These are phyloP conservation scores for Dynastes maya DNA, from an alignment of 2,888 invertebrate genomes.

Conservation along the genomic window DNA sequence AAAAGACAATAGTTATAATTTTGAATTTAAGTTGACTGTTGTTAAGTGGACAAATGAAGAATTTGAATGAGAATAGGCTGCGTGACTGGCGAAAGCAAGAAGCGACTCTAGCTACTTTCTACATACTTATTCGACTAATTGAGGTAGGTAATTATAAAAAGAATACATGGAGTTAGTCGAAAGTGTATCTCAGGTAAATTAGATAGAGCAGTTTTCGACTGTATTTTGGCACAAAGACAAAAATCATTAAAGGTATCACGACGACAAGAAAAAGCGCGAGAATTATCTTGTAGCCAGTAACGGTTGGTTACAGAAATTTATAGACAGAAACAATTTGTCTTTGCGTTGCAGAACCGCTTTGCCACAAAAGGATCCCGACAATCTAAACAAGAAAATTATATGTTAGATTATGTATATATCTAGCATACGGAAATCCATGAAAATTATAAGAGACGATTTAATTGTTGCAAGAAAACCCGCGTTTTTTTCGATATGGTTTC, in stretches of 20 bases:
- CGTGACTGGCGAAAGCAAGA: constrained; percentile 13
- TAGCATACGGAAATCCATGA: no score
- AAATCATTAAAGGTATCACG: constrained; percentile 17
- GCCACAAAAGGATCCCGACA: not conserved
- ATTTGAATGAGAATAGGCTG: constrained; percentile 9
- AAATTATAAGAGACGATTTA: not conserved
- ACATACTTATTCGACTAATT: constrained; percentile 9
- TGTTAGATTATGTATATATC: no score
- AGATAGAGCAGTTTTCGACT: constrained; percentile 12
- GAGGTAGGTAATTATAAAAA: not conserved
- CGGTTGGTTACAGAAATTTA: constrained; percentile 21
- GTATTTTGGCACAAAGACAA: constrained; percentile 16
- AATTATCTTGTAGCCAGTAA: constrained; percentile 8
- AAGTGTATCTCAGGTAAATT: constrained; percentile 17
- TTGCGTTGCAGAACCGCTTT: not conserved
- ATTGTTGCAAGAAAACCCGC: not conserved
- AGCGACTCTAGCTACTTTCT: constrained; percentile 7
- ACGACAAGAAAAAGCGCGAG: constrained; percentile 4
- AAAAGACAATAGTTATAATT: no score
- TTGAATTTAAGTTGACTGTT: no score
- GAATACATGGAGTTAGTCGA: not conserved
- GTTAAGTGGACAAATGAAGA: not conserved
- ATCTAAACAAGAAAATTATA: not conserved
- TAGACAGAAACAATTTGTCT: no score
- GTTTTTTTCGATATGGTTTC: constrained; percentile 21